Conservation (phyloP, 2,113 vertebrate species). For the Carettochelys insculpta region DNA sequence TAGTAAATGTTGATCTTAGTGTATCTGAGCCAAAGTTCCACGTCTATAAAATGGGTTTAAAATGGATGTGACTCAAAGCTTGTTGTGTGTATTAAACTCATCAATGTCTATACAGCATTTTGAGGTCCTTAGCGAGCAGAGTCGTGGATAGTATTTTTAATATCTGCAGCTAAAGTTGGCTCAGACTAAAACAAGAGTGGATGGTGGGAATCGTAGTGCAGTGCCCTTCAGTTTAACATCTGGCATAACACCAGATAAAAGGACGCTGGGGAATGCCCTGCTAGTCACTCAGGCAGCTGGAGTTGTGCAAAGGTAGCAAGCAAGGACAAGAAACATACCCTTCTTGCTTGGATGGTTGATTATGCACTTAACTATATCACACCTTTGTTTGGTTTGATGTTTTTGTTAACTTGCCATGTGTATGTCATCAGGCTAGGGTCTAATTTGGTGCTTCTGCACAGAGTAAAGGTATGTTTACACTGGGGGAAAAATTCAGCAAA, state of each 20-base stretch:
- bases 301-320: not conserved
- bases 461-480: too few relatives aligned
- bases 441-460: not conserved
- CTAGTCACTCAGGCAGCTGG: not conserved
- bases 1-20: not conserved
- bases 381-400: not conserved
- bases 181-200: not conserved
- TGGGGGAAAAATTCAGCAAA: too few relatives aligned
- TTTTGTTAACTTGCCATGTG: not conserved
- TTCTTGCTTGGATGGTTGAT: too few relatives aligned
- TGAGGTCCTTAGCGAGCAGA: not conserved
- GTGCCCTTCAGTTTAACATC: not conserved
- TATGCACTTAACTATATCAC: not conserved
- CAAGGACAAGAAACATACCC: not conserved
- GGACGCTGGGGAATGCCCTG: not conserved
- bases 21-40: not conserved
- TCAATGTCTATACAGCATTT: not conserved
- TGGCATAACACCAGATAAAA: not conserved
- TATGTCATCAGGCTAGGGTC: not conserved
- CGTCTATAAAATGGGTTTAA: not conserved
- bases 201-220: not conserved
- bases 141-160: not conserved
- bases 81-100: not conserved
- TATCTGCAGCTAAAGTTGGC: not conserved
- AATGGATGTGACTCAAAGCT: not conserved